These are phyloP conservation scores for Drosophila mulleri DNA, from an alignment of 2,888 invertebrate genomes.

Conservation along the genomic window DNA sequence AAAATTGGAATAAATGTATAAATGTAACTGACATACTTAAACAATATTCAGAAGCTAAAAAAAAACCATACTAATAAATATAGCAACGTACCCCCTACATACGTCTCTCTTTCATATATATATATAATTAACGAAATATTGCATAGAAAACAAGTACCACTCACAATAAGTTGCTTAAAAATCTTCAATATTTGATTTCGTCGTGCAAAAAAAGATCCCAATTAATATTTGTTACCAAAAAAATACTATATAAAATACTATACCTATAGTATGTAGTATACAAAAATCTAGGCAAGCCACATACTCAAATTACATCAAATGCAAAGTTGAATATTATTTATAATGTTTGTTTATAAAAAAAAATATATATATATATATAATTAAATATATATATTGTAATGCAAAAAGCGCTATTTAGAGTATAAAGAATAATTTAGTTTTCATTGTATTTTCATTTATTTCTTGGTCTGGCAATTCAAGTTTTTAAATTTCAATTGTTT, in stretches of 20 bases:
- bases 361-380: constrained; percentile 13
- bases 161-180: constrained; percentile 11
- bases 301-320: constrained; percentile 71
- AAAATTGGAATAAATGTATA: constrained; percentile 61
- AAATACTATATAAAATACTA: constrained; percentile 22
- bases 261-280: constrained; percentile 19
- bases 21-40: constrained; percentile 60
- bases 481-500: constrained; percentile 65
- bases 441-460: constrained; percentile 6
- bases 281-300: constrained; percentile 57
- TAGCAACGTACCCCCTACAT: constrained; percentile 74
- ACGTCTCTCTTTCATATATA: constrained; percentile 64
- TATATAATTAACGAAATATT: constrained; percentile 20
- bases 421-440: constrained; percentile 5
- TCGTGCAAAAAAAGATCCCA: constrained; percentile 18
- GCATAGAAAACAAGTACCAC: constrained; percentile 17
- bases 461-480: constrained; percentile 49
- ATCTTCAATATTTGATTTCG: constrained; percentile 41
- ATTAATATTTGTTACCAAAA: constrained; percentile 48
- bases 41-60: constrained; percentile 46
- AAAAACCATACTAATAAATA: constrained; percentile 53
- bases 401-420: constrained; percentile 31
- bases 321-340: constrained; percentile 49
- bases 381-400: constrained; percentile 12
- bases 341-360: constrained; percentile 42